These are phyloP conservation scores for Himantopus leucocephalus DNA, from an alignment of 2,113 vertebrate genomes.

Conservation along the genomic window DNA sequence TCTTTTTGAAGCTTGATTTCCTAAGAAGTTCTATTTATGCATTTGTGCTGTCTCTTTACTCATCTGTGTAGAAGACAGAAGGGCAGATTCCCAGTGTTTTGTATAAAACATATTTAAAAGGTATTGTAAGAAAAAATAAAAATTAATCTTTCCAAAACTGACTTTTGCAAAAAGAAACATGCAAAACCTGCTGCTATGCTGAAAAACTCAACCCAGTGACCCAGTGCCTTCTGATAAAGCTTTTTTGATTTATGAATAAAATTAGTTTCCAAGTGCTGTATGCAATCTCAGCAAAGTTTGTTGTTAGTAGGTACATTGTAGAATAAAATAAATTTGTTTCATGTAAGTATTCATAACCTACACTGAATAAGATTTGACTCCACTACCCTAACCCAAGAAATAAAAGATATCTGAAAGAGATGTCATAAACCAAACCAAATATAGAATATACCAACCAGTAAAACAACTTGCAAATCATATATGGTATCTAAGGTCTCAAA, in stretches of 20 bases:
- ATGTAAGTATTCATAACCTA: neutral
- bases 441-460: neutral
- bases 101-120: neutral
- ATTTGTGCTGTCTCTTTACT: neutral
- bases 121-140: neutral
- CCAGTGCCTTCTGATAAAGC: neutral
- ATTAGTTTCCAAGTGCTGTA: neutral
- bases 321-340: neutral
- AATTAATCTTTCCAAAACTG: neutral
- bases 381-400: neutral
- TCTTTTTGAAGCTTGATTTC: neutral
- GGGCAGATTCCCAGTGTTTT: neutral
- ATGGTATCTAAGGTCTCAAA: neutral
- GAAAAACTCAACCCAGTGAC: neutral
- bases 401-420: neutral
- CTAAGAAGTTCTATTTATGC: neutral
- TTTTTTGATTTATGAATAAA: neutral
- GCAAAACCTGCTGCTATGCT: neutral
- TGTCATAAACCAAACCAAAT: neutral
- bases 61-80: neutral
- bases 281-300: neutral
- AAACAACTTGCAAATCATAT: neutral
- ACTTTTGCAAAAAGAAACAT: neutral
- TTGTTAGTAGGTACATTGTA: neutral
- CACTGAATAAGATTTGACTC: neutral